Evolutionary conservation across 2,888 invertebrate species (phyloP), one percentile per base, ranked within the genome.

Genomic region (Leptogaster cylindrica): DNA sequence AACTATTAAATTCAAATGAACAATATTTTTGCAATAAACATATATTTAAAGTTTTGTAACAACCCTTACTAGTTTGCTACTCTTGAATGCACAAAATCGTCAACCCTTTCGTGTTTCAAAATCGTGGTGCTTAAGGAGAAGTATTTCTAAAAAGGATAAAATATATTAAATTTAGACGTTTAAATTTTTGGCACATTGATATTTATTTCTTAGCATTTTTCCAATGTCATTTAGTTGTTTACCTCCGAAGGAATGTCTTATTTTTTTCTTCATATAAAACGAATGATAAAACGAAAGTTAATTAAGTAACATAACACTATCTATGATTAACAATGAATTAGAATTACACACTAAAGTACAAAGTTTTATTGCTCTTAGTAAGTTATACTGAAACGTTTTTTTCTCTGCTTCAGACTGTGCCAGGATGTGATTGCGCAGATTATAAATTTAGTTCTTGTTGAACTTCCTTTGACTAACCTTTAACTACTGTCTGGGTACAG

Each of bases 181-280:
- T n/a, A n/a, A 33, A 33, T 10, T n/a, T 58, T 58, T 58, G 58
- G 58, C 58, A 58, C 58, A n/a, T 41, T 58, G 36, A 58, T 39
- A 58, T 58, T 58, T 58, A 58, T 58, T 55, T 58, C 41, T 58
- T 41, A 58, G 41, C 41, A 58, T 58, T 58, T 44, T 39, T 58
- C 58, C 31, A 41, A 58, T 58, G 58, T 58, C 58, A 58, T 39
- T 58, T 25, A 20, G 33, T 33, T 31, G 28, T 52, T 52, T 52
- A 52, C 33, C 52, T 52, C 52, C 27, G 52, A 10, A 39, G 25
- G 27, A 7, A 28, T 36, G 23, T 18, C 41, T 58, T 46, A 46
- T 46, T 39, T 58, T n/a, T n/a, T n/a, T n/a, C n/a, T n/a, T n/a
- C n/a, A n/a, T n/a, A n/a, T n/a, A n/a, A n/a, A n/a, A n/a, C n/a